Evolutionary conservation across 2,113 vertebrate genomes (phyloP).

Genomic region (Lophius piscatorius): DNA sequence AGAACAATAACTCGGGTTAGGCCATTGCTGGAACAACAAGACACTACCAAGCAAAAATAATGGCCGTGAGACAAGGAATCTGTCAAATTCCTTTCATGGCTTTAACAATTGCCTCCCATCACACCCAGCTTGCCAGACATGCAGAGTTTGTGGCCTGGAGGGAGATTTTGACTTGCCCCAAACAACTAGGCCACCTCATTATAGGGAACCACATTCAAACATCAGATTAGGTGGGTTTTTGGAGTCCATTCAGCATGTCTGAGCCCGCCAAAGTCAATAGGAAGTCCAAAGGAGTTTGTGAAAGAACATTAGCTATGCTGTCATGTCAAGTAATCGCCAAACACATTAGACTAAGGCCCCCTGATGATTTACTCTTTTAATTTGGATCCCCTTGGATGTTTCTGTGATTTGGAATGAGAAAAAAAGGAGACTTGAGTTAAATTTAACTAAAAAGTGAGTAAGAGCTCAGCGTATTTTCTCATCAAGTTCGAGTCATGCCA

Average conservation of each 20-base stretch:
- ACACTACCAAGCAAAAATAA: slow-evolving; percentile 30
- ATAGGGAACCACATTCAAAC: slow-evolving; percentile 9
- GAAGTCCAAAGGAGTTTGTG: slow-evolving; percentile 28
- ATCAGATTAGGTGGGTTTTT: slow-evolving; percentile 38
- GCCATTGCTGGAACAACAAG: slow-evolving; percentile 20
- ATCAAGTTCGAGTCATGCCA: slow-evolving; percentile 14
- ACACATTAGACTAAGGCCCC: slow-evolving; percentile 46
- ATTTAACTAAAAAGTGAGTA: slow-evolving; percentile 32
- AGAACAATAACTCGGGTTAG: background rate
- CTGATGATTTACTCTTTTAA: slow-evolving; percentile 57
- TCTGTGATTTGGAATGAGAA: slow-evolving; percentile 17
- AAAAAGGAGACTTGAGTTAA: slow-evolving; percentile 30
- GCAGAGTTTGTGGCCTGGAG: slow-evolving; percentile 27
- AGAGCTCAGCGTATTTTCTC: no score
- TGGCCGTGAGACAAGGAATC: slow-evolving; percentile 41
- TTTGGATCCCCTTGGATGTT: slow-evolving; percentile 43
- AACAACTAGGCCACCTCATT: slow-evolving; percentile 16
- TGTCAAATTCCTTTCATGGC: slow-evolving; percentile 45
- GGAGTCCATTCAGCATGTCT: slow-evolving; percentile 34
- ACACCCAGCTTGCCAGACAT: slow-evolving; percentile 33
- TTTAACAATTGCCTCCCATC: slow-evolving; percentile 13
- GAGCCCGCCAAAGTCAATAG: slow-evolving; percentile 21
- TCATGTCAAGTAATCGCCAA: slow-evolving; percentile 57
- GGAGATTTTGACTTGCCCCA: slow-evolving; percentile 15
- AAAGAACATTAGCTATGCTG: slow-evolving; percentile 62